Evolutionary conservation across 2,797 vertebrate species (phyloP).

Genomic region (Cossypha heuglini): DNA sequence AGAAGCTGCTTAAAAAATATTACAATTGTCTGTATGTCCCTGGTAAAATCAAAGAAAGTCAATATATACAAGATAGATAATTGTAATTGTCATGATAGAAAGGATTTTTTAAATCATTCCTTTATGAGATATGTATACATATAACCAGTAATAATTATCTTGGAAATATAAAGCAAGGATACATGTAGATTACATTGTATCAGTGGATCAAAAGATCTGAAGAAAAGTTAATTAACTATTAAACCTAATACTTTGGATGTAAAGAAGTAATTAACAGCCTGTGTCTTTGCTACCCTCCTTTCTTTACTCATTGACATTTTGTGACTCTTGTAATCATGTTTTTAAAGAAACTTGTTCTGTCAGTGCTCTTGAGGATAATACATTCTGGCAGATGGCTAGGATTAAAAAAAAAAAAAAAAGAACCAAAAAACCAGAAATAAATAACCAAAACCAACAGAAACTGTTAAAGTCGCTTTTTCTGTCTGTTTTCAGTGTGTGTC

Average conservation of each 20-base stretch:
- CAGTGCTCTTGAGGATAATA: not conserved
- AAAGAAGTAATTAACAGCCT: not conserved
- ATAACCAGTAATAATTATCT: not conserved
- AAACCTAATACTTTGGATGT: not conserved
- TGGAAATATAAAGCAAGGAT: not conserved
- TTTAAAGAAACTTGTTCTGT: conserved; percentile 13
- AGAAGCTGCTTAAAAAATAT: not conserved
- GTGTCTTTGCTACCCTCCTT: not conserved
- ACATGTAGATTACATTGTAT: not conserved
- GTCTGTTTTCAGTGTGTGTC: not conserved
- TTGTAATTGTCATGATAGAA: not conserved
- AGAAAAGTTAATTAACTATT: not conserved
- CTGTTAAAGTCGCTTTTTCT: not conserved
- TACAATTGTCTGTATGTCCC: not conserved
- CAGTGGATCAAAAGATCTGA: not conserved
- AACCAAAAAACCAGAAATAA: no score
- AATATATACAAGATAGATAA: not conserved
- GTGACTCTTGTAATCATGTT: not conserved
- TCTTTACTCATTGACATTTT: not conserved
- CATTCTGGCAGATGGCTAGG: not conserved
- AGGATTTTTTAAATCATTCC: not conserved
- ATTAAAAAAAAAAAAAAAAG: not conserved
- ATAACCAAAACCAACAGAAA: not conserved
- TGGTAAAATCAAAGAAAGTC: not conserved
- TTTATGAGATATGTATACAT: not conserved